phyloP scores from a whole-genome alignment of 2,113 vertebrate species.

The Stegostoma tigrinum region DNA sequence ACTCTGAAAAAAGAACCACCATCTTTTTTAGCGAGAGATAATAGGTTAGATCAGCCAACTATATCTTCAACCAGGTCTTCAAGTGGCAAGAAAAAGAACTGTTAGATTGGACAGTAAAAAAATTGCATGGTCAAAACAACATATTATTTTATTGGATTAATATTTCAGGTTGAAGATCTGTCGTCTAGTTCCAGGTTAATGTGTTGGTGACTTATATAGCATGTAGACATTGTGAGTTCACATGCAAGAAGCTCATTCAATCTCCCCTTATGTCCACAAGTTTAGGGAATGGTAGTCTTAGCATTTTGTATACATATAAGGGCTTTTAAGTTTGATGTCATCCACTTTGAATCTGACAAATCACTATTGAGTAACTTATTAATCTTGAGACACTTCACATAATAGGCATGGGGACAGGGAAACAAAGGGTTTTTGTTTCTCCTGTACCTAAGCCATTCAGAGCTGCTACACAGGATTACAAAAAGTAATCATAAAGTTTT shows the following conservation, averaged over 20 bases:
- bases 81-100: not conserved
- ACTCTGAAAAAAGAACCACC: not conserved
- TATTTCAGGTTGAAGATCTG: not conserved
- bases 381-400: not conserved
- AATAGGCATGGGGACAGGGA: not conserved
- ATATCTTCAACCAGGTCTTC: not conserved
- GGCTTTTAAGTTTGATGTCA: not conserved
- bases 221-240: not conserved
- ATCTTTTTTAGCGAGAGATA: not conserved
- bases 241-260: not conserved
- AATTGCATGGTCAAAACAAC: not conserved
- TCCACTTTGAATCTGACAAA: not conserved
- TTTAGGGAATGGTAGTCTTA: not conserved
- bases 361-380: not conserved
- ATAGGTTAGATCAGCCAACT: not conserved
- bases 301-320: not conserved
- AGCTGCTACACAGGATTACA: not conserved
- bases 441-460: not conserved
- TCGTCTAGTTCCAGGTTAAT: not conserved
- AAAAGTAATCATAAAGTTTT: not conserved
- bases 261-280: not conserved
- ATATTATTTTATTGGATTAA: not conserved
- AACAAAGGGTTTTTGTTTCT: not conserved
- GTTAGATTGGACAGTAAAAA: not conserved
- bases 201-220: not conserved